These are phyloP conservation scores for Macroramphosus scolopax DNA, from an alignment of 2,797 vertebrate species.

Conservation along the genomic window DNA sequence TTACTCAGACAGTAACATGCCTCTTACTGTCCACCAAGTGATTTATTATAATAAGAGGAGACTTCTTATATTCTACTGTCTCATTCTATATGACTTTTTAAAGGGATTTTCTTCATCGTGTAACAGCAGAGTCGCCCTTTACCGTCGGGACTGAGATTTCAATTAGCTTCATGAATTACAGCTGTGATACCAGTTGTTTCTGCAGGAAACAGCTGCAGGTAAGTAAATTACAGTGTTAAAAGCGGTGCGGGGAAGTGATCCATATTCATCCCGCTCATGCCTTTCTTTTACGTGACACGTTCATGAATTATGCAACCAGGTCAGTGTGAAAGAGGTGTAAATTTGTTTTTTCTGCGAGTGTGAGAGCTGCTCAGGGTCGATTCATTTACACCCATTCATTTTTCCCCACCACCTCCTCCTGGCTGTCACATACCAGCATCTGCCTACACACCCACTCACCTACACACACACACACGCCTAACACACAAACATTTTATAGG, in stretches of 20 bases:
- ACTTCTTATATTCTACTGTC: too few relatives aligned
- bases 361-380: slow-evolving; percentile 38
- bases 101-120: neutral
- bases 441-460: slow-evolving; percentile 10
- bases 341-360: slow-evolving; percentile 38
- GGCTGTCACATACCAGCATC: slow-evolving; percentile 23
- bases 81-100: too few relatives aligned
- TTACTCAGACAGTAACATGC: too few relatives aligned
- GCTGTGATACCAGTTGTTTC: slow-evolving; percentile 11
- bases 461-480: slow-evolving; percentile 6
- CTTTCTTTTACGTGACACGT: slow-evolving; percentile 14
- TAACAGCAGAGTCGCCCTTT: neutral
- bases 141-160: too few relatives aligned
- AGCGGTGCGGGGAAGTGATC: neutral
- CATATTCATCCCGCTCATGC: neutral
- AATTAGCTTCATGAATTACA: slow-evolving; percentile 12
- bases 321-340: slow-evolving; percentile 49
- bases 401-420: slow-evolving; percentile 17
- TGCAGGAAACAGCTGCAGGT: slow-evolving; percentile 8
- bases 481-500: slow-evolving; percentile 15
- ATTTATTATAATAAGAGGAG: too few relatives aligned
- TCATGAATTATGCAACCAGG: slow-evolving; percentile 35
- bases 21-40: too few relatives aligned
- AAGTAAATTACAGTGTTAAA: slow-evolving; percentile 18
- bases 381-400: slow-evolving; percentile 44